A percentile compares a stretch with the other conserved stretches of the same genome.
Conservation (phyloP, 2,113 vertebrate species). For the Psittacula cyanocephala region DNA sequence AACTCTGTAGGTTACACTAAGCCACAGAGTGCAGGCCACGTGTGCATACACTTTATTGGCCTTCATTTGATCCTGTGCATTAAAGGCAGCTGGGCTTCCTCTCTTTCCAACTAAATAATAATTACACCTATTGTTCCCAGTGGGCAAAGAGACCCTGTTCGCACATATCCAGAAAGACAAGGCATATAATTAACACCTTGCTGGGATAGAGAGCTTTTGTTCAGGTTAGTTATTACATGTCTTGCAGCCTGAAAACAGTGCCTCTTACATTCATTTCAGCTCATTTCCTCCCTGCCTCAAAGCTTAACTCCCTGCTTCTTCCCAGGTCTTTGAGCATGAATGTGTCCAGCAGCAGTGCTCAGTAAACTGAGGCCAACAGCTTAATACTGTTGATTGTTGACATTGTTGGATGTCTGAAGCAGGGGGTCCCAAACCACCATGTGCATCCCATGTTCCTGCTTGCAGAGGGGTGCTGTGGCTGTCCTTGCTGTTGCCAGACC, state of each 20-base stretch:
- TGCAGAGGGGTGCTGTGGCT: accelerated
- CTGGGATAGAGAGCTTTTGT: slow-evolving; percentile 50
- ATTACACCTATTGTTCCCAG: slow-evolving; percentile 54
- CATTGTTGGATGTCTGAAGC: neutral
- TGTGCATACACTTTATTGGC: slow-evolving; percentile 53
- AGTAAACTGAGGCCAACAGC: neutral
- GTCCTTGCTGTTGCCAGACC: neutral
- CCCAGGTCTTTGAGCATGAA: neutral
- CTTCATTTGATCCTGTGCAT: slow-evolving; percentile 62
- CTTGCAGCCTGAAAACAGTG: slow-evolving; percentile 14
- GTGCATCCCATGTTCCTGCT: neutral
- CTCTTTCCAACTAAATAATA: slow-evolving; percentile 42
- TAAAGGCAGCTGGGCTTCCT: slow-evolving; percentile 62
- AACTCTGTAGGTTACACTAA: slow-evolving; percentile 43
- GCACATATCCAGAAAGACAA: slow-evolving; percentile 7
- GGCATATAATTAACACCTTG: slow-evolving; percentile 42
- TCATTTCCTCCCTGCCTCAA: slow-evolving; percentile 29
- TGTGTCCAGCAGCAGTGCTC: neutral
- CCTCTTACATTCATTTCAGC: slow-evolving; percentile 34
- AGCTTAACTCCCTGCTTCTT: slow-evolving; percentile 16
- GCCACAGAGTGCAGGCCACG: slow-evolving; percentile 14
- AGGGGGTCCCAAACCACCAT: accelerated
- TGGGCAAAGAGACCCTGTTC: slow-evolving; percentile 32
- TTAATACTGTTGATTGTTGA: too few species aligned
- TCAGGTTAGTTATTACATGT: slow-evolving; percentile 33